Base-by-base conservation (phyloP, 1,140 invertebrate species). In the Brachionus rubens region DNA sequence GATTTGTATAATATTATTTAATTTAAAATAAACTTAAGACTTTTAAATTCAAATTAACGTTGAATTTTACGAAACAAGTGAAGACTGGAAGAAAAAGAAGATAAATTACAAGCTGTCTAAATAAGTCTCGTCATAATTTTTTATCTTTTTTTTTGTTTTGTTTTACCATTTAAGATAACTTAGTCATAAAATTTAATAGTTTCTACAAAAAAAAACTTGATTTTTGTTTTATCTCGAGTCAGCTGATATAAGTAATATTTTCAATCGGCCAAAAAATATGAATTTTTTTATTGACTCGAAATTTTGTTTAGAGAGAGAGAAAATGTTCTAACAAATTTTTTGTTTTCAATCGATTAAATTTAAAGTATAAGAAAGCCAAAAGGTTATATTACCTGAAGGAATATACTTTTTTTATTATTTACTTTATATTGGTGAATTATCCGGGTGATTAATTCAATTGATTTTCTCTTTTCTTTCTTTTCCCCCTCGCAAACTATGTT, bases 401-500 rank as follows among this genome's bases (percentile, higher is more conserved):
- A 59, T 26, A 59, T 5, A 33, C 19, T 36, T 36, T 36, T 36
- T 36, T 36, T 36, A 36, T 36, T 36, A 36, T 36, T 36, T 5
- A 5, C 9, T 36, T 36, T 36, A 36, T 59, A n/a, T 59, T 36
- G 54, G 54, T 33, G 36, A 59, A 59, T 59, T 59, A 59, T 59
- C 54, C 54, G 54, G 28, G 54, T 59, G 54, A 59, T 59, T 59
- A 59, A 59, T 33, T 59, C 54, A 59, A 59, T 59, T 59, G 54
- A 59, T 59, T 59, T 36, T 36, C 9, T 9, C 54, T 59, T 14
- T 54, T 54, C 33, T 43, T 43, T 43, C 10, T 43, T 43, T 43
- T n/a, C 12, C 24, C 26, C 30, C 30, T 30, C n/a, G 54, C 26
- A 30, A 52, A 26, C 16, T 59, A 19, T 40, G 30, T 33, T 36